These are phyloP conservation scores for Cirrhinus mrigala DNA, from an alignment of 2,797 vertebrate species.

Conservation along the genomic window DNA sequence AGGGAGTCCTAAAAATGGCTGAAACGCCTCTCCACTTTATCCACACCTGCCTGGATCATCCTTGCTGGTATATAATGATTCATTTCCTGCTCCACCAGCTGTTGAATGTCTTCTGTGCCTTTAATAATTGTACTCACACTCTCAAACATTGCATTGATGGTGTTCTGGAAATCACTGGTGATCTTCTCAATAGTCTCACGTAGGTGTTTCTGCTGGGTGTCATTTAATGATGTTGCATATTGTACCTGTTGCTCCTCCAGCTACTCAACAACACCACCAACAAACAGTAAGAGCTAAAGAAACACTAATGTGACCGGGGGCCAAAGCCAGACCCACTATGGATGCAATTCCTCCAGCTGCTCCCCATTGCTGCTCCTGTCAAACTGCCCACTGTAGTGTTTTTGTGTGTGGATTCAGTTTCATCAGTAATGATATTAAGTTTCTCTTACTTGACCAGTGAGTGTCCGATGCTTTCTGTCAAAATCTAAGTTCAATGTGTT, in stretches of 20 bases:
- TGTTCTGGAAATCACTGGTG: neutral
- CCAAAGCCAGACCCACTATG: neutral
- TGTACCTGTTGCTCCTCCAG: neutral
- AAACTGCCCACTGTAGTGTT: neutral
- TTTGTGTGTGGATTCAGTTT: neutral
- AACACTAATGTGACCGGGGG: neutral
- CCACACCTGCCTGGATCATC: neutral
- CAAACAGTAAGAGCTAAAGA: neutral
- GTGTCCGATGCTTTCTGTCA: neutral
- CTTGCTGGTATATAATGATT: neutral
- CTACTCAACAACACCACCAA: neutral
- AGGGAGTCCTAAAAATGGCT: neutral
- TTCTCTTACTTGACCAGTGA: neutral
- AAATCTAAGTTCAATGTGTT: neutral
- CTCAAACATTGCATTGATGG: neutral
- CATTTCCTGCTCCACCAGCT: neutral
- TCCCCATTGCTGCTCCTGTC: neutral
- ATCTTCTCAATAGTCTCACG: neutral
- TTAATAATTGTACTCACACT: neutral
- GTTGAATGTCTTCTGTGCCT: neutral
- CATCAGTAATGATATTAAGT: neutral
- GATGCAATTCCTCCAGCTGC: neutral
- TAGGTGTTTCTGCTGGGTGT: neutral
- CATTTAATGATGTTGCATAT: neutral
- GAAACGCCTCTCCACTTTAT: neutral